These are phyloP conservation scores for Murina feae DNA, from an alignment of 2,113 vertebrate species.

Conservation along the genomic window DNA sequence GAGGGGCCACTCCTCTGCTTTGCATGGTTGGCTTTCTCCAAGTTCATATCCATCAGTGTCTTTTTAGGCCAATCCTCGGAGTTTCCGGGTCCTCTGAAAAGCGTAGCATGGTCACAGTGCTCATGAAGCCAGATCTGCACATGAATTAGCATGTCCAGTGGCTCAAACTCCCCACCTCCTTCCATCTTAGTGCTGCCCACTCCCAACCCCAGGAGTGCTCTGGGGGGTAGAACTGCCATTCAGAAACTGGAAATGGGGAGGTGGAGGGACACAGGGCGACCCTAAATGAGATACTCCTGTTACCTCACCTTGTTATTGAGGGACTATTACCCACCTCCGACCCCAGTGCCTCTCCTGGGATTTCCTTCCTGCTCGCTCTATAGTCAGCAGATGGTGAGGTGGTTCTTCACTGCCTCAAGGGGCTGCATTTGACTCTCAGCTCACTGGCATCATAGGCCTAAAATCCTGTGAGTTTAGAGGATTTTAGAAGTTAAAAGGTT, in stretches of 20 bases:
- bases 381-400: not conserved
- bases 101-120: not conserved
- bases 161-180: not conserved
- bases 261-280: not conserved
- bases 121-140: not conserved
- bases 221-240: fast-evolving
- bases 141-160: not conserved
- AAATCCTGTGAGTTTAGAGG: not conserved
- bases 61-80: not conserved
- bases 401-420: not conserved
- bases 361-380: not conserved
- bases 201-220: not conserved
- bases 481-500: not conserved
- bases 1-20: not conserved
- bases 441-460: not conserved
- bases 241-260: not conserved
- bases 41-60: not conserved
- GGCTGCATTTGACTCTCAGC: not conserved
- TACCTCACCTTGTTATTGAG: not conserved
- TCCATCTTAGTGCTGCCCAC: not conserved
- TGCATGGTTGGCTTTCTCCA: not conserved
- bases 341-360: not conserved
- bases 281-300: too few species aligned
- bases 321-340: not conserved
- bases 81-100: not conserved